Evolutionary conservation across 2,797 vertebrate genomes (phyloP).

Genomic region (Anabas testudineus): DNA sequence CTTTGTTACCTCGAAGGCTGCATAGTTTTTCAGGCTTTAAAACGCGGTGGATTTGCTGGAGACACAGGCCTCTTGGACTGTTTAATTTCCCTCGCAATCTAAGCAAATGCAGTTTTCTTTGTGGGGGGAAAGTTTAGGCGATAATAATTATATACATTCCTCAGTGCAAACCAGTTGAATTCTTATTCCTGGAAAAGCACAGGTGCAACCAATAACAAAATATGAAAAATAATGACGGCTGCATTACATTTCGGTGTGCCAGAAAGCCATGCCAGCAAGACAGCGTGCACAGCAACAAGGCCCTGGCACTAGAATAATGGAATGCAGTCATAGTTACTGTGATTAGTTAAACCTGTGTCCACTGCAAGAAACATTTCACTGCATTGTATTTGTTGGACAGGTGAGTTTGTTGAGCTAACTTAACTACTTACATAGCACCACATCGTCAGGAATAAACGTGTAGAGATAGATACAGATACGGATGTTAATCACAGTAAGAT

Average conservation of each 20-base stretch:
- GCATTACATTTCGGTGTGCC: slow-evolving; percentile 14
- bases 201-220: slow-evolving; percentile 23
- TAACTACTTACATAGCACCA: neutral
- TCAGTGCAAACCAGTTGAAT: neutral
- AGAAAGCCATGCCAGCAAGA: slow-evolving; percentile 19
- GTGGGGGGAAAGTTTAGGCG: neutral
- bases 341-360: slow-evolving; percentile 18
- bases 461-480: neutral
- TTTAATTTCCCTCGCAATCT: neutral
- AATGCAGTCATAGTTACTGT: slow-evolving; percentile 10
- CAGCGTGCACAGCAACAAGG: neutral
- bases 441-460: neutral
- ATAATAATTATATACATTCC: neutral
- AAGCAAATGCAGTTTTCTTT: slow-evolving; percentile 1
- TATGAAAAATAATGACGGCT: slow-evolving; percentile 20
- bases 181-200: neutral
- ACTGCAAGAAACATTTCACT: slow-evolving; percentile 14
- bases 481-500: neutral
- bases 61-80: neutral
- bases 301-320: slow-evolving; percentile 15
- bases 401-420: neutral
- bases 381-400: slow-evolving; percentile 10
- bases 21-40: slow-evolving; percentile 3
- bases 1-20: neutral
- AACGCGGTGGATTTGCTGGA: neutral